Evolutionary conservation across 2,797 vertebrate species (phyloP).

Genomic region (Centroberyx gerrardi): DNA sequence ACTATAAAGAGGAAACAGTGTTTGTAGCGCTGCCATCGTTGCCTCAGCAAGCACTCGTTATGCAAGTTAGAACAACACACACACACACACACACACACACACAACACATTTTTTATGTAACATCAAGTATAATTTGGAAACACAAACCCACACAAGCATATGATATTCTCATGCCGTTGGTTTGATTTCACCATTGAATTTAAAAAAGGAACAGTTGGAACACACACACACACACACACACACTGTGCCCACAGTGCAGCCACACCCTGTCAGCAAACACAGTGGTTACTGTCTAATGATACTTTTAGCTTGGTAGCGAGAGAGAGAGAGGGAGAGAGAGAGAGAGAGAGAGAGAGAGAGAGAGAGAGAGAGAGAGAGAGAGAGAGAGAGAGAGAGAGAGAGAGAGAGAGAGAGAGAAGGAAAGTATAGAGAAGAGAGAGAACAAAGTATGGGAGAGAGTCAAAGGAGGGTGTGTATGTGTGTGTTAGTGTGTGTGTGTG

Average conservation of each 20-base stretch:
- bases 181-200: constrained; percentile 53
- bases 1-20: too few relatives aligned
- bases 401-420: constrained; percentile 9
- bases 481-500: too few relatives aligned
- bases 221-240: constrained; percentile 35
- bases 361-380: constrained; percentile 8
- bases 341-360: constrained; percentile 7
- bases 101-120: constrained; percentile 22
- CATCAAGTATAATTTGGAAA: constrained; percentile 1
- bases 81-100: constrained; percentile 14
- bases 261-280: constrained; percentile 78
- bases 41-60: too few relatives aligned
- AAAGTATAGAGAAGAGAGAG: neutral
- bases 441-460: neutral
- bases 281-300: constrained; percentile 64
- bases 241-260: constrained; percentile 59
- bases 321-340: constrained; percentile 10
- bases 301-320: constrained; percentile 37
- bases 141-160: constrained; percentile 42
- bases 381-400: neutral
- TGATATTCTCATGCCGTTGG: constrained; percentile 55
- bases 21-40: too few relatives aligned
- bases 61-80: neutral
- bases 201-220: constrained; percentile 66
- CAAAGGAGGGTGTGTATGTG: too few relatives aligned